These are phyloP conservation scores for Papilio aristodemus DNA, from an alignment of 1,140 invertebrate species.

Conservation along the genomic window DNA sequence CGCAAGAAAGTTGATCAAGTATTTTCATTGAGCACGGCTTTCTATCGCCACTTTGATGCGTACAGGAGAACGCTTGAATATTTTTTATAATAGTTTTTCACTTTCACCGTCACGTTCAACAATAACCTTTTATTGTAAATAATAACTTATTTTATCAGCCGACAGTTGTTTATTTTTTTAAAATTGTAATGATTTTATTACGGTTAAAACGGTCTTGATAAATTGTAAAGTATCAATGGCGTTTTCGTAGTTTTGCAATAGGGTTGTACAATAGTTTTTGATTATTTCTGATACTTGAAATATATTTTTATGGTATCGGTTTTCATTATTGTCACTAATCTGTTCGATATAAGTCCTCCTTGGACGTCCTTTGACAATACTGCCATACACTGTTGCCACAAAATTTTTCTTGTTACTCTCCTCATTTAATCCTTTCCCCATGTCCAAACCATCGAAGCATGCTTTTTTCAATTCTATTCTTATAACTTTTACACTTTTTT, in stretches of 20 bases:
- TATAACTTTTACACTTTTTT: no score
- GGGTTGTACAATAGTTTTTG: background rate
- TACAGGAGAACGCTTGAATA: slow-evolving; percentile 30
- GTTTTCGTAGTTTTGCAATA: background rate
- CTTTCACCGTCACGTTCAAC: slow-evolving; percentile 18
- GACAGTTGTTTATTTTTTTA: slow-evolving; percentile 1
- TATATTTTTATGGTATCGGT: no score
- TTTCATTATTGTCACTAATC: no score
- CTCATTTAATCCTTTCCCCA: no score
- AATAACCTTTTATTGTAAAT: background rate
- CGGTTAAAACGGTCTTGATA: no score
- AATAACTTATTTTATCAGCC: background rate
- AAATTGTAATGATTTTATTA: background rate
- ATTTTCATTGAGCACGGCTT: slow-evolving; percentile 41
- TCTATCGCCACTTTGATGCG: slow-evolving; percentile 36
- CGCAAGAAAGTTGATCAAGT: slow-evolving; percentile 41
- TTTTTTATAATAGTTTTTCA: slow-evolving; percentile 27
- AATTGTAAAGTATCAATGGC: background rate
- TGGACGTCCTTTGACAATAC: no score
- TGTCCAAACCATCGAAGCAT: no score
- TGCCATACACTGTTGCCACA: no score
- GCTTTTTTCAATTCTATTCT: no score
- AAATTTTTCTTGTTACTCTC: no score
- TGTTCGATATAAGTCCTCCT: no score
- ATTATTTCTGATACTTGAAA: no score